phyloP scores from a whole-genome alignment of 2,113 vertebrate species.

The Vimba vimba region DNA sequence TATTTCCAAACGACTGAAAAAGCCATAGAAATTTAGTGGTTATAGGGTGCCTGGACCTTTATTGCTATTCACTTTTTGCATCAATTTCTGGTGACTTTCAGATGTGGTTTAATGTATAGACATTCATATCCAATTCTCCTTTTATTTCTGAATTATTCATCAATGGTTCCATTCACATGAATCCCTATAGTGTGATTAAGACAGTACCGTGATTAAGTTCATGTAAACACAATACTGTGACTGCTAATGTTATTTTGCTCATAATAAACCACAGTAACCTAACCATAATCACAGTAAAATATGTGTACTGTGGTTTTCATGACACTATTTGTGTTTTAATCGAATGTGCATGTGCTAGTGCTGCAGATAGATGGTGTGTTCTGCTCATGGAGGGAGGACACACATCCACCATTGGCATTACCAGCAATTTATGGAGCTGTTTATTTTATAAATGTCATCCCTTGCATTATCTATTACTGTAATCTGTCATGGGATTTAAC shows the following conservation, averaged over 20 bases:
- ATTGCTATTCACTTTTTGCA: not conserved
- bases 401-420: not conserved
- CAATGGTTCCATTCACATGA: not conserved
- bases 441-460: constrained; percentile 17
- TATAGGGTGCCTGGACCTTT: not conserved
- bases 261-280: not conserved
- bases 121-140: not conserved
- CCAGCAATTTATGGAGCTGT: not conserved
- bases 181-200: not conserved
- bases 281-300: not conserved
- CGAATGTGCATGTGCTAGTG: not conserved
- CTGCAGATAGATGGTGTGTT: not conserved
- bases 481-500: not conserved
- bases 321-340: not conserved
- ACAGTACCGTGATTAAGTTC: not conserved
- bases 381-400: not conserved
- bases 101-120: not conserved
- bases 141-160: not conserved
- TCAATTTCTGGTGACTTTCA: not conserved
- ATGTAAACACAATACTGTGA: not conserved
- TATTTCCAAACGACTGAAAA: no score
- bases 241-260: not conserved
- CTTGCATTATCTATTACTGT: not conserved
- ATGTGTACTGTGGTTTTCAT: not conserved
- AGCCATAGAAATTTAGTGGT: not conserved